Conservation (phyloP, 1,140 invertebrate genomes). For the Hypothenemus hampei region DNA sequence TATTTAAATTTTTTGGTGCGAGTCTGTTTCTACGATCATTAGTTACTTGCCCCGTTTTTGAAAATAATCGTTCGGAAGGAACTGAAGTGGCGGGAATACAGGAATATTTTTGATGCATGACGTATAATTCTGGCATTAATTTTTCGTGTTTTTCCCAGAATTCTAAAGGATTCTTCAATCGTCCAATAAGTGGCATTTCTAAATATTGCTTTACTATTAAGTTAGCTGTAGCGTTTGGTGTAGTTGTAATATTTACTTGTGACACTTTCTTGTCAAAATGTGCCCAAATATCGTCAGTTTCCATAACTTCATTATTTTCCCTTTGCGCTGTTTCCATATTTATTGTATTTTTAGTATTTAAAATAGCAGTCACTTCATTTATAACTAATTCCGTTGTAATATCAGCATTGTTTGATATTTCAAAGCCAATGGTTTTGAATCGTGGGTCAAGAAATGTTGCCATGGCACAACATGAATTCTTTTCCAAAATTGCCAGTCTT, state of each 20-base stretch:
- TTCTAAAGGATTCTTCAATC: not conserved
- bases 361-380: not conserved
- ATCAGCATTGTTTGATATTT: not conserved
- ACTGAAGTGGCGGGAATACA: slow-evolving; percentile 2
- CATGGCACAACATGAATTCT: not conserved
- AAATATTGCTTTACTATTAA: not conserved
- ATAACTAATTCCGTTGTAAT: not conserved
- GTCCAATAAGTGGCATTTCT: not conserved
- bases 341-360: not conserved
- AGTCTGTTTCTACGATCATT: slow-evolving; percentile 12
- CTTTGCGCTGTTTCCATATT: not conserved
- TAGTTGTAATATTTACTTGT: not conserved
- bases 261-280: not conserved
- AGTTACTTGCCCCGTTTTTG: slow-evolving; percentile 7
- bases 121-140: not conserved
- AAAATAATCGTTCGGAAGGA: slow-evolving; percentile 14
- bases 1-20: not conserved
- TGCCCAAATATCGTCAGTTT: not conserved
- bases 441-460: too few species aligned
- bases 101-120: not conserved
- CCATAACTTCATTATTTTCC: not conserved
- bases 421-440: too few species aligned
- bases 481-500: not conserved
- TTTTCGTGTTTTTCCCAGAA: not conserved
- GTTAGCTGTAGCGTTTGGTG: not conserved